These are phyloP conservation scores for Hymenopus coronatus DNA, from an alignment of 2,888 invertebrate genomes.

Conservation along the genomic window DNA sequence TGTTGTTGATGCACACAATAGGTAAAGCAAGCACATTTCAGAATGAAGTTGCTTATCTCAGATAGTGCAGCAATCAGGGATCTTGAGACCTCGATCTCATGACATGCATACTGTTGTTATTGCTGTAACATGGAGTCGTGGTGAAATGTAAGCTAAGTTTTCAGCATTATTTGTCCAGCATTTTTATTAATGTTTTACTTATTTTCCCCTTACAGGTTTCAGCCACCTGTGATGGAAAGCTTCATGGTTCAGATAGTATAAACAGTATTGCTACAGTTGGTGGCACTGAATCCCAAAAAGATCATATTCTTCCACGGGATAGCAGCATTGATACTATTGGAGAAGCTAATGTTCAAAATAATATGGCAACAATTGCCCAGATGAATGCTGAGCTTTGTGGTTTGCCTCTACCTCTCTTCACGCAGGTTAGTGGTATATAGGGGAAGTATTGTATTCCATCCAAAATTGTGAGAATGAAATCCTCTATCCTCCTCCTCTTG, in stretches of 20 bases:
- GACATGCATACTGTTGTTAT: too few relatives aligned
- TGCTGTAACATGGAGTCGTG: too few relatives aligned
- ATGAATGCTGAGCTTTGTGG: conserved; percentile 74
- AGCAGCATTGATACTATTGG: conserved; percentile 14
- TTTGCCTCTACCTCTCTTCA: conserved; percentile 82
- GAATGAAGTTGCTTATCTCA: too few relatives aligned
- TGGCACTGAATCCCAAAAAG: neutral
- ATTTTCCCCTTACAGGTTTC: neutral
- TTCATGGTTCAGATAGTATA: conserved; percentile 12
- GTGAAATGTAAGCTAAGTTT: too few relatives aligned
- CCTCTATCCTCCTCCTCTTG: too few relatives aligned
- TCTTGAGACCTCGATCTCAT: too few relatives aligned
- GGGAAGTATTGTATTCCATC: too few relatives aligned
- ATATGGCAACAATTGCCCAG: conserved; percentile 51
- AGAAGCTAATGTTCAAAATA: conserved; percentile 26
- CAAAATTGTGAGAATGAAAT: too few relatives aligned
- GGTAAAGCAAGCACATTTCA: too few relatives aligned
- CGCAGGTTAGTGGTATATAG: conserved; percentile 54
- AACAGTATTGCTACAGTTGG: neutral
- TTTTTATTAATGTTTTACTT: neutral
- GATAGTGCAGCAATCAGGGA: too few relatives aligned
- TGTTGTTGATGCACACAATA: too few relatives aligned
- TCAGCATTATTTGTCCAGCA: too few relatives aligned
- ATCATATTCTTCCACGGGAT: neutral
- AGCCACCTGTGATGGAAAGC: conserved; percentile 2